Conservation (phyloP, 2,113 vertebrate species). For the Phalacrocorax pelagicus region DNA sequence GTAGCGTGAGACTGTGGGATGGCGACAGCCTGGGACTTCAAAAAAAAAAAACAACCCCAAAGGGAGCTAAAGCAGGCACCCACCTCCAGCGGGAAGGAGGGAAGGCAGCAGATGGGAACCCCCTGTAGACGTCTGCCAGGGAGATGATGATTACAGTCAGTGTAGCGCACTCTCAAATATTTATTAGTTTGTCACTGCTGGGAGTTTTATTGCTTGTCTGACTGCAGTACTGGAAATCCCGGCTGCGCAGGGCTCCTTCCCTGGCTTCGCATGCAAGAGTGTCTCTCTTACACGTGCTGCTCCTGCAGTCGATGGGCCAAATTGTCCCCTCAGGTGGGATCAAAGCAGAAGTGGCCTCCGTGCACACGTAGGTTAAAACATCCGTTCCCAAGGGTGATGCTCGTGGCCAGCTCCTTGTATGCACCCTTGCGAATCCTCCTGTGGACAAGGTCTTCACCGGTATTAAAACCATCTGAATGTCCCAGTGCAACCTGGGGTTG, state of each 20-base stretch:
- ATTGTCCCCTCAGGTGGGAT: background rate
- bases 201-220: constrained; percentile 23
- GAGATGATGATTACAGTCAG: constrained; percentile 3
- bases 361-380: background rate
- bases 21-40: background rate
- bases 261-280: background rate
- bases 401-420: background rate
- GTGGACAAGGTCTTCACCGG: no score
- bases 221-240: background rate
- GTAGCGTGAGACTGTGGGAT: background rate
- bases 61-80: background rate
- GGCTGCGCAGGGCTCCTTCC: background rate
- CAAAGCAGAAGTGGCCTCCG: background rate
- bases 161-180: background rate
- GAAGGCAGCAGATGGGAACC: constrained; percentile 19
- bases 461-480: background rate
- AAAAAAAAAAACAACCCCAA: background rate
- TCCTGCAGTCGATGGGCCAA: background rate
- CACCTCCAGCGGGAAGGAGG: background rate
- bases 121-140: background rate
- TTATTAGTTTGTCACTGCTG: constrained; percentile 39
- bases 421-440: background rate
- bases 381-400: background rate
- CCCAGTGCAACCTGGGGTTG: background rate
- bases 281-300: background rate